Base-by-base conservation (phyloP, 1,140 invertebrate species). In the Hermetia illucens region DNA sequence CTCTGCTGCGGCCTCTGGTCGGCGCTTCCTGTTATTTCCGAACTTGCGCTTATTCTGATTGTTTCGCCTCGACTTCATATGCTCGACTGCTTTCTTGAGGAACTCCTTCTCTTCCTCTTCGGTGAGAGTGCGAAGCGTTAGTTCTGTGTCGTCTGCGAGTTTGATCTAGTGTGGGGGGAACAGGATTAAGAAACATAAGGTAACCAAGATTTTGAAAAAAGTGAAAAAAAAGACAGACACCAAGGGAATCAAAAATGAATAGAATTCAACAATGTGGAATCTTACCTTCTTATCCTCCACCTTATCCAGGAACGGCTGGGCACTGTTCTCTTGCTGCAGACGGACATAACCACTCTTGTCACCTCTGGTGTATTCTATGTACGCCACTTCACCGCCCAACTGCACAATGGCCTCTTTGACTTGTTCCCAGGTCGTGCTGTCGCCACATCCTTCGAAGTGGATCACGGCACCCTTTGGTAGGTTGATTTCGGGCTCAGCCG, bases 351-450 rank as follows among this genome's bases (percentile, higher is more conserved):
- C 83, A 48, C 79, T 69, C 1, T 67, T 61, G 42, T 86, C 71
- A 6, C 82, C 83, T 39, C 70, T 71, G 42, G 71, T 74, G 51
- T 75, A 87, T 47, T 86, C 80, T 40, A 88, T 67, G 57, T 70
- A 89, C 2, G 75, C 77, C 16, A 86, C 68, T 41, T 73, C 69
- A 3, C 63, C 67, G 34, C 71, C 72, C 18, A 72, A 48, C 47
- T 77, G 66, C 15, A 63, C 62, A 12, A 88, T 62, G 33, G 71
- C 70, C 40, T 74, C 70, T 50, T 77, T 82, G 10, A 90, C 71
- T 46, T 76, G 63, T 53, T 87, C 82, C 30, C 17, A 13, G 2
- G 65, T 69, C 15, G 71, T 69, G n/a, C 68, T 70, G n/a, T 72
- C 66, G 3, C 64, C 54, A 15, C 74, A 62, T 19, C 74, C 73